phyloP scores from a whole-genome alignment of 2,113 vertebrate species.

The Ptychochromis oligacanthus region DNA sequence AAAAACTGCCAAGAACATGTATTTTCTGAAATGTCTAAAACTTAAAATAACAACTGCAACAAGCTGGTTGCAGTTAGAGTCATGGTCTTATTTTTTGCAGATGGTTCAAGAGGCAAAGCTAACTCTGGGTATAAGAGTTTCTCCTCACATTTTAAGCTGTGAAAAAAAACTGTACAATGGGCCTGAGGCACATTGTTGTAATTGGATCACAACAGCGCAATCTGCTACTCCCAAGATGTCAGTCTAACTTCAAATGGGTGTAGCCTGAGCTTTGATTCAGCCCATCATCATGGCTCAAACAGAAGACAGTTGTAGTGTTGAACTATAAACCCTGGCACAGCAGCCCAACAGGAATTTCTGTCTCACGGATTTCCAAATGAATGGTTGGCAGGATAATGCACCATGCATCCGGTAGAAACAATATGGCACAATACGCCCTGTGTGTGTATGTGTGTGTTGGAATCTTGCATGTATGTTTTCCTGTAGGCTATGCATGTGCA shows the following conservation, averaged over 20 bases:
- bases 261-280: conserved; percentile 58
- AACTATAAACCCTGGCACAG: conserved; percentile 57
- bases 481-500: conserved; percentile 29
- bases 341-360: conserved; percentile 50
- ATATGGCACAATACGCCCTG: conserved; percentile 23
- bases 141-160: conserved; percentile 40
- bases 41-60: conserved; percentile 42
- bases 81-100: conserved; percentile 43
- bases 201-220: conserved; percentile 59
- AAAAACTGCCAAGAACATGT: conserved; percentile 3
- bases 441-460: background rate
- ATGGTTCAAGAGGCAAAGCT: conserved; percentile 41
- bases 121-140: conserved; percentile 12
- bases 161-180: conserved; percentile 49
- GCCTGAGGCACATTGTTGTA: conserved; percentile 50
- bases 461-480: conserved; percentile 22
- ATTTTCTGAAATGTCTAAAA: conserved; percentile 8
- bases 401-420: conserved; percentile 60
- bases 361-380: conserved; percentile 60
- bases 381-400: conserved; percentile 57
- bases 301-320: conserved; percentile 55
- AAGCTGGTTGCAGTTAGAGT: conserved; percentile 50
- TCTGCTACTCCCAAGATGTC: conserved; percentile 47
- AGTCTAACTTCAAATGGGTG: conserved; percentile 54
- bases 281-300: conserved; percentile 56